A percentile compares a stretch with the other conserved stretches of the same genome.
Conservation (phyloP, 2,888 invertebrate species). For the Metalampra italica region DNA sequence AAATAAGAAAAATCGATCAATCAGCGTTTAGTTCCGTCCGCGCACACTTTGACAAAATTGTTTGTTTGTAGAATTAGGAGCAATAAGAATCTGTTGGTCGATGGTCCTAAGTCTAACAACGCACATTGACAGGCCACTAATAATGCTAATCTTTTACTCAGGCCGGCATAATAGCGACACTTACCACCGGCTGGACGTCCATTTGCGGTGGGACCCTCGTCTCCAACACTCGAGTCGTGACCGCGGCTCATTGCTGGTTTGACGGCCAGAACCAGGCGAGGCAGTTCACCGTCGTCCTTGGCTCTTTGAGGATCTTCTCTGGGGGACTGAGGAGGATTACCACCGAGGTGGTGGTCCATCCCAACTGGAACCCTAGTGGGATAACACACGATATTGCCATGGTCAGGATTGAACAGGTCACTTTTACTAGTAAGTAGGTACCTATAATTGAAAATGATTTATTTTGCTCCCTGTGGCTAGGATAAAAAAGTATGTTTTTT, state of each 20-base stretch:
- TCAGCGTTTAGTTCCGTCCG: no score
- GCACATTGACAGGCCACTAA: no score
- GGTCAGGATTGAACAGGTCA: constrained; percentile 37
- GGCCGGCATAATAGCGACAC: constrained; percentile 51
- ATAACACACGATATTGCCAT: constrained; percentile 54
- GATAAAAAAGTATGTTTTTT: no score
- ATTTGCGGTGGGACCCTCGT: constrained; percentile 61
- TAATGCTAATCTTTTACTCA: constrained; percentile 18
- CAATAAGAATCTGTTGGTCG: no score
- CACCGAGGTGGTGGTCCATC: constrained; percentile 40
- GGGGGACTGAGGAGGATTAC: constrained; percentile 55
- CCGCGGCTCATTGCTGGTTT: constrained; percentile 69
- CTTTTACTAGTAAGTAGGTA: constrained; percentile 45
- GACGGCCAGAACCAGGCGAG: constrained; percentile 52
- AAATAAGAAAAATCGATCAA: no score
- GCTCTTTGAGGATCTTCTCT: constrained; percentile 53
- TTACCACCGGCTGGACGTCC: constrained; percentile 49
- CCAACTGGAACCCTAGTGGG: constrained; percentile 42
- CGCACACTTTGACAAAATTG: no score
- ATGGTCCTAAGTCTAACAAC: no score
- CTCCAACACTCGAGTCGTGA: constrained; percentile 49
- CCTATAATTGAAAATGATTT: constrained; percentile 5
- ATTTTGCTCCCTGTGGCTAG: no score
- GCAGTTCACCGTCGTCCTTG: constrained; percentile 54
- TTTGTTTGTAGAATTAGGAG: no score